phyloP scores from a whole-genome alignment of 64 coral and sea anemone species.

The Hydrozoanthus tunicans region DNA sequence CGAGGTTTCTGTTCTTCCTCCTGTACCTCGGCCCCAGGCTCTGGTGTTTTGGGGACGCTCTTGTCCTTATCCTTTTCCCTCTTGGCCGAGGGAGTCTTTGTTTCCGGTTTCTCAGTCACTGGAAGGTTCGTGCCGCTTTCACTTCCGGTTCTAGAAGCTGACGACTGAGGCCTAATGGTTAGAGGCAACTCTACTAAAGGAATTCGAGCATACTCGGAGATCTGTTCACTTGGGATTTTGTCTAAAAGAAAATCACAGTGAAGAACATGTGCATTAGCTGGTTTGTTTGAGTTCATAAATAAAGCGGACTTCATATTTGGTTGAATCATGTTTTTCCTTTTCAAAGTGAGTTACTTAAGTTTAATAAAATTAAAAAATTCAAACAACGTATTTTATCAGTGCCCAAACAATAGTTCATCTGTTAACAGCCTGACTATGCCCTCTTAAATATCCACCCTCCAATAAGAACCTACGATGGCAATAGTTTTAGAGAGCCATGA shows the following conservation, averaged over 20 bases:
- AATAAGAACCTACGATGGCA: too few species aligned
- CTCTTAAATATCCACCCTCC: too few species aligned
- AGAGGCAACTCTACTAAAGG: conserved; percentile 84
- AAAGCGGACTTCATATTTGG: too few species aligned
- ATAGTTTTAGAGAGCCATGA: too few species aligned
- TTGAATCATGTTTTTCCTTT: too few species aligned
- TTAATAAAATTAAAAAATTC: too few species aligned
- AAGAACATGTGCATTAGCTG: too few species aligned
- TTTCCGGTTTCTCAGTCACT: conserved; percentile 65
- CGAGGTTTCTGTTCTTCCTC: conserved; percentile 86
- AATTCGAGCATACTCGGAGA: conserved; percentile 74
- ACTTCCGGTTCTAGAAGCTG: conserved; percentile 77
- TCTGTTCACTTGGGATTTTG: conserved; percentile 73
- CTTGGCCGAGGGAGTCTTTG: conserved; percentile 83
- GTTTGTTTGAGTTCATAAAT: too few species aligned
- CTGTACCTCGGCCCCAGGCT: conserved; percentile 58
- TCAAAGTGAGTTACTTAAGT: too few species aligned
- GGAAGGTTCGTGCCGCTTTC: conserved; percentile 58
- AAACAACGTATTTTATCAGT: too few species aligned
- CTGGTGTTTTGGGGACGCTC: conserved; percentile 73
- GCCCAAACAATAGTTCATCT: too few species aligned
- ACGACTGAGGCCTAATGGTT: conserved; percentile 84
- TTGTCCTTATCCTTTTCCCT: conserved; percentile 82
- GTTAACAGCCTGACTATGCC: too few species aligned
- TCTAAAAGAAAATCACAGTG: conserved; percentile 29